A percentile compares a stretch with the other conserved stretches of the same genome.
phyloP scores from a whole-genome alignment of 1,140 invertebrate species.

The Drosophila micromelanica region DNA sequence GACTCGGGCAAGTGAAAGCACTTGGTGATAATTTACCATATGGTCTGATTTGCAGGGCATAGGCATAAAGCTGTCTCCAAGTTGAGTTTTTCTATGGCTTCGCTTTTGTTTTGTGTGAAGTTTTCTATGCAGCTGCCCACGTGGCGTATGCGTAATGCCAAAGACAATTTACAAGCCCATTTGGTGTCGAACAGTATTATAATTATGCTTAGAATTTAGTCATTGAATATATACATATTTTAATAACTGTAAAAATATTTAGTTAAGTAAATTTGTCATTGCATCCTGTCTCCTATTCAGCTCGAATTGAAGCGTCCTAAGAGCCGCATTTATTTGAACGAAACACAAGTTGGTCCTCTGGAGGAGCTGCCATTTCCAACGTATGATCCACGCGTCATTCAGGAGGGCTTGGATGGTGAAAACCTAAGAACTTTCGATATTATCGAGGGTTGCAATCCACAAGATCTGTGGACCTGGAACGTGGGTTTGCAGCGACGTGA shows the following conservation, averaged over 20 bases:
- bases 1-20: conserved; percentile 14
- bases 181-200: not conserved
- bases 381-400: conserved; percentile 74
- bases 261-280: too few species aligned
- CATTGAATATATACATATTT: too few species aligned
- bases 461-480: conserved; percentile 81
- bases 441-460: conserved; percentile 63
- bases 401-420: conserved; percentile 68
- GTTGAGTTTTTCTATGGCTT: conserved; percentile 31
- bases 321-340: conserved; percentile 76
- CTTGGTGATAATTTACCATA: conserved; percentile 26
- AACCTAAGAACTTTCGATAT: conserved; percentile 68
- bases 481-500: conserved; percentile 62
- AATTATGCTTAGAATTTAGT: too few species aligned
- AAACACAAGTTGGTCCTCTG: conserved; percentile 67
- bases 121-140: conserved; percentile 28
- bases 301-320: conserved; percentile 77
- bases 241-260: too few species aligned
- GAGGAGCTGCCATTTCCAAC: conserved; percentile 65
- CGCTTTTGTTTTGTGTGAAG: conserved; percentile 15
- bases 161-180: conserved; percentile 18
- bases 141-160: conserved; percentile 40
- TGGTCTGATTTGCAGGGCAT: conserved; percentile 5
- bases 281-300: conserved; percentile 13
- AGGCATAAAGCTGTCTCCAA: conserved; percentile 28